These are phyloP conservation scores for Xanthia icteritia DNA, from an alignment of 2,888 invertebrate species.

Conservation along the genomic window DNA sequence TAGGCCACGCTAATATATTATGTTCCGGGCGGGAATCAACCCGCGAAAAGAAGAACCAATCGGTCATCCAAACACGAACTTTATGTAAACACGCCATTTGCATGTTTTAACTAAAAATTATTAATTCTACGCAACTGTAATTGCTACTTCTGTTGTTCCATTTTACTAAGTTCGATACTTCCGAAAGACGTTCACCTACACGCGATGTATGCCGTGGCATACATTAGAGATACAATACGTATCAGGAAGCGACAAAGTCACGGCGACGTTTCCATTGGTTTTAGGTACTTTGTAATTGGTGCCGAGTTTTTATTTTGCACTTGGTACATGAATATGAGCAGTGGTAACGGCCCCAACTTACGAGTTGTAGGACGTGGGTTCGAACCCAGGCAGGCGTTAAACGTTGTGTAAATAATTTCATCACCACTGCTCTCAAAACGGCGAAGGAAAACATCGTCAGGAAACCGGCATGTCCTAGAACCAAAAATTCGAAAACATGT, in stretches of 20 bases:
- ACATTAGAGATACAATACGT: conserved; percentile 50
- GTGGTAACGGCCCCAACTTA: too few species aligned
- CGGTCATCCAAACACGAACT: conserved; percentile 26
- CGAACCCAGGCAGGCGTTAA: too few species aligned
- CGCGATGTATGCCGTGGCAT: conserved; percentile 58
- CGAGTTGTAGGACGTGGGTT: too few species aligned
- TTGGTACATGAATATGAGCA: conserved; percentile 4
- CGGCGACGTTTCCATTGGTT: conserved; percentile 36
- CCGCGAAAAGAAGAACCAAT: neutral
- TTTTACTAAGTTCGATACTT: conserved; percentile 45
- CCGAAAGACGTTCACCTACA: conserved; percentile 54
- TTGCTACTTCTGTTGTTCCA: conserved; percentile 52
- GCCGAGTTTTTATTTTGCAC: conserved; percentile 26
- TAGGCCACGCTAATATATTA: neutral
- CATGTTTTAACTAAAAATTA: conserved; percentile 45
- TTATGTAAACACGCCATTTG: conserved; percentile 52
- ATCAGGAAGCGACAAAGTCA: conserved; percentile 47
- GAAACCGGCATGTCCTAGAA: too few species aligned
- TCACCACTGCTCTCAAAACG: too few species aligned
- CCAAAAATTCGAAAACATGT: too few species aligned
- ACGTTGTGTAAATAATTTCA: too few species aligned
- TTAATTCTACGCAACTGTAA: conserved; percentile 42
- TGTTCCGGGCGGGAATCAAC: conserved; percentile 8
- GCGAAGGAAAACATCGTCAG: too few species aligned
- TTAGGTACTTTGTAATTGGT: conserved; percentile 42